Conservation (phyloP, 2,113 vertebrate species). For the Rattus rattus region DNA sequence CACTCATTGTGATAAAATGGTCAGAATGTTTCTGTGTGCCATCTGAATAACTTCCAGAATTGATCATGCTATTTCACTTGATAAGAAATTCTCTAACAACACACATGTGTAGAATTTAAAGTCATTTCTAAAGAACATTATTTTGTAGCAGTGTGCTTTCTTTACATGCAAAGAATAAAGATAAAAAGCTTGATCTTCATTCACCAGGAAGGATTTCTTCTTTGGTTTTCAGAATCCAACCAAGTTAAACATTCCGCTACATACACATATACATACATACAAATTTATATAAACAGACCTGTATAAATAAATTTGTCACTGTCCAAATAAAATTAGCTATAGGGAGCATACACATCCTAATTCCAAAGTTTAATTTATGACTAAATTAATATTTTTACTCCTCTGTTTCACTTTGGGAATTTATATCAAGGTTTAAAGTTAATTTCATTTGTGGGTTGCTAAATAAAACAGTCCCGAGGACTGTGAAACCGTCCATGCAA, state of each 20-base stretch:
- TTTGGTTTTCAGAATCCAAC: conserved; percentile 8
- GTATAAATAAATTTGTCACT: neutral
- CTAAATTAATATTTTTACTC: conserved; percentile 9
- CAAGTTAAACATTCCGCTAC: neutral
- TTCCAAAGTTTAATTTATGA: neutral
- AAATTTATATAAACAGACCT: neutral
- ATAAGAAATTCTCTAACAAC: conserved; percentile 57
- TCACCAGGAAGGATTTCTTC: conserved; percentile 35
- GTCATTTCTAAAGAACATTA: conserved; percentile 52
- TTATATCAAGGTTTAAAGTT: neutral
- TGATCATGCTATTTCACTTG: conserved; percentile 55
- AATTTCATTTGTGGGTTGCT: conserved; percentile 17
- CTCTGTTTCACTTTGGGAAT: neutral
- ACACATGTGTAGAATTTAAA: conserved; percentile 51
- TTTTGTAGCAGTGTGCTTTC: neutral
- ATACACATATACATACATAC: conserved; percentile 1
- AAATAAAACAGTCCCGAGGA: neutral
- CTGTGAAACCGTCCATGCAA: neutral
- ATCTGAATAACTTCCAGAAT: conserved; percentile 43
- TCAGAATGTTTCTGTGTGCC: conserved; percentile 34
- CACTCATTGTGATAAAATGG: conserved; percentile 42
- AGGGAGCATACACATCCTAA: neutral
- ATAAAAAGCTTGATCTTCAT: neutral
- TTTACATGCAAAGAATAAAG: neutral
- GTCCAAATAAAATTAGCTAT: neutral